A percentile compares a stretch with the other conserved stretches of the same genome.
Conservation (phyloP, 2,888 invertebrate species). For the Chorisops tibialis region DNA sequence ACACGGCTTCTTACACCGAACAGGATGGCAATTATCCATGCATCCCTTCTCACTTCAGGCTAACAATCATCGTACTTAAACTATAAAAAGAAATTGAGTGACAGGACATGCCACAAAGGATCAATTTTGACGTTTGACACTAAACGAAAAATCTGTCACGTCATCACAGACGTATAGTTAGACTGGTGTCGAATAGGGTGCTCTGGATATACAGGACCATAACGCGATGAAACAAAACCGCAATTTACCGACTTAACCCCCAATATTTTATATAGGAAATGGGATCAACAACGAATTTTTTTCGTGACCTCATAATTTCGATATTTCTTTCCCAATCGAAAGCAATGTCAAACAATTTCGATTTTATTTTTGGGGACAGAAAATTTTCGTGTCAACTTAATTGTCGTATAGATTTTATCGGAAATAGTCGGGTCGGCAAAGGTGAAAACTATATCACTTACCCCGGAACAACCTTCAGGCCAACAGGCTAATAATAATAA, state of each 20-base stretch:
- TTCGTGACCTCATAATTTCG: background rate
- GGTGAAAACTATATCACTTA: background rate
- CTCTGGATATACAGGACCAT: background rate
- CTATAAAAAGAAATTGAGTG: constrained; percentile 1
- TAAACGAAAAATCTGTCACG: constrained; percentile 31
- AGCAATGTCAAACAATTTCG: constrained; percentile 1
- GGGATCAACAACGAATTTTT: background rate
- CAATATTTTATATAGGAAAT: background rate
- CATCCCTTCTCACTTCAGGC: too few species aligned
- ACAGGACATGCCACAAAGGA: constrained; percentile 19
- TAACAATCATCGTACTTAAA: too few species aligned
- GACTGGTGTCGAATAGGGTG: too few species aligned
- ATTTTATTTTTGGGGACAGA: background rate
- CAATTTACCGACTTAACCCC: background rate
- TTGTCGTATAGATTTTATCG: background rate
- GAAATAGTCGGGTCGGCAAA: background rate
- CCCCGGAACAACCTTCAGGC: too few species aligned
- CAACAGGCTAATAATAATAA: too few species aligned
- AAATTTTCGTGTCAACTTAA: constrained; percentile 4
- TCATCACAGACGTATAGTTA: constrained; percentile 24
- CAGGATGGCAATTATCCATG: too few species aligned
- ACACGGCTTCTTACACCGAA: too few species aligned
- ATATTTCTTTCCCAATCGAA: background rate
- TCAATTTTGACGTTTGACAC: constrained; percentile 22
- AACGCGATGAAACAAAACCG: constrained; percentile 8